Base-by-base conservation (phyloP, 2,888 invertebrate genomes). In the Cryptus viduatorius region DNA sequence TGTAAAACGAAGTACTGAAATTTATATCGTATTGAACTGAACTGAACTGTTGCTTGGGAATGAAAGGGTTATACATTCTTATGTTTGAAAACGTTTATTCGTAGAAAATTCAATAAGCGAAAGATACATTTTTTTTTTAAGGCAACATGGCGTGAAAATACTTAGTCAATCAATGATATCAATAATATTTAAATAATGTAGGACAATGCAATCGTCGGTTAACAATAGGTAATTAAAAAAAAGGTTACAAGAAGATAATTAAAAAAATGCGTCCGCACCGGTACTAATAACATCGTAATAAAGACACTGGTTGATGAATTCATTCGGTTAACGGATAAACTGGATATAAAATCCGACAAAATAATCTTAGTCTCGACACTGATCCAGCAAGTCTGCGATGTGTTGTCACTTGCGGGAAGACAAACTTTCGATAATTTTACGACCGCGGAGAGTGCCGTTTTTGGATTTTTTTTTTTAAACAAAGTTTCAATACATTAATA, bases 41-140 rank as follows among this genome's bases (percentile, higher is more conserved):
- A 24, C 3, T 2, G 3, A 24, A 24, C 24, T 24, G 1, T 24
- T 24, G 24, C 0, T 37, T 8, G 37, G 37, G 37, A 37, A 4
- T 5, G 4, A 0, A 37, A 5, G 37, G 8, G 37, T 8, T 5
- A 37, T 37, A 7, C 19, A n/a, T 44, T 4, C 12, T 44, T 4
- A 19, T n/a, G 3, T 59, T 61, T 61, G 31, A 59, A 73, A 77
- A 46, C 42, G 50, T 77, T 77, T 77, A 67, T 72, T 50, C 75
- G 71, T 79, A 82, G 42, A 82, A 84, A 84, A 84, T 75, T 84
- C 71, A 69, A 78, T 76, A 44, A 10, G 42, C 69, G 44, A 79
- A 76, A 37, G n/a, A 31, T 48, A 79, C 10, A 59, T 67, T n/a
- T 59, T 61, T 48, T 79, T 71, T 37, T 64, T 53, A 73, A 78